Conservation (phyloP, 2,797 vertebrate species). For the Sebastes reedi region DNA sequence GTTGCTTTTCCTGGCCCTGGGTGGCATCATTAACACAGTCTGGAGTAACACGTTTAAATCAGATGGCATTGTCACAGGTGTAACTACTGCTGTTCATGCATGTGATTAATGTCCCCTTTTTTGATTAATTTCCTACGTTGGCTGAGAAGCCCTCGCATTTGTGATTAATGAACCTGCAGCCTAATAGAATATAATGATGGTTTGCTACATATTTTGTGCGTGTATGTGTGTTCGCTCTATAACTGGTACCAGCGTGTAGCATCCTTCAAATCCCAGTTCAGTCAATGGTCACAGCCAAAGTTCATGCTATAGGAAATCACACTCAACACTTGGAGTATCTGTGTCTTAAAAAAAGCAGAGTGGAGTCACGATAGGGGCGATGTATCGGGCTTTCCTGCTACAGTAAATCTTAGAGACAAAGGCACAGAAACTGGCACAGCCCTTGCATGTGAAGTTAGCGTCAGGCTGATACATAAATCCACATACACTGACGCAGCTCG, state of each 20-base stretch:
- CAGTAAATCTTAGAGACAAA: constrained; percentile 46
- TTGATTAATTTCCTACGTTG: constrained; percentile 73
- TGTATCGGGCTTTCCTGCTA: not conserved
- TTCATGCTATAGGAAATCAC: constrained; percentile 38
- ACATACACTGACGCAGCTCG: constrained; percentile 31
- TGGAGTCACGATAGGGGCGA: not conserved
- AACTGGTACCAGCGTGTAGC: constrained; percentile 18
- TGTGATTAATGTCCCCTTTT: constrained; percentile 75
- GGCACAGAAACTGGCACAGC: constrained; percentile 27
- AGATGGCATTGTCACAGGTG: constrained; percentile 77
- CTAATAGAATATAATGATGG: constrained; percentile 50
- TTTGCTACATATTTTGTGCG: constrained; percentile 30
- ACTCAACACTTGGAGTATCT: constrained; percentile 15
- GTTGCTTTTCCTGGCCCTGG: constrained; percentile 67
- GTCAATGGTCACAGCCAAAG: constrained; percentile 42
- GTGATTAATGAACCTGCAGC: constrained; percentile 73
- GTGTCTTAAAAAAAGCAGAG: not conserved
- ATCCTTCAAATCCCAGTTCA: constrained; percentile 45
- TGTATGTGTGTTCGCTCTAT: constrained; percentile 3
- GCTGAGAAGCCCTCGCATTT: constrained; percentile 58
- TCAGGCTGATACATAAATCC: constrained; percentile 57
- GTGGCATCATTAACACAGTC: constrained; percentile 79
- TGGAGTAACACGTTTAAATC: constrained; percentile 77
- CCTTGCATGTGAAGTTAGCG: constrained; percentile 21
- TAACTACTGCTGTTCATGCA: constrained; percentile 73